Percentiles rank a stretch among this genome's conserved stretches.
Evolutionary conservation across 2,797 vertebrate species (phyloP).

Genomic region (Graptemys geographica): DNA sequence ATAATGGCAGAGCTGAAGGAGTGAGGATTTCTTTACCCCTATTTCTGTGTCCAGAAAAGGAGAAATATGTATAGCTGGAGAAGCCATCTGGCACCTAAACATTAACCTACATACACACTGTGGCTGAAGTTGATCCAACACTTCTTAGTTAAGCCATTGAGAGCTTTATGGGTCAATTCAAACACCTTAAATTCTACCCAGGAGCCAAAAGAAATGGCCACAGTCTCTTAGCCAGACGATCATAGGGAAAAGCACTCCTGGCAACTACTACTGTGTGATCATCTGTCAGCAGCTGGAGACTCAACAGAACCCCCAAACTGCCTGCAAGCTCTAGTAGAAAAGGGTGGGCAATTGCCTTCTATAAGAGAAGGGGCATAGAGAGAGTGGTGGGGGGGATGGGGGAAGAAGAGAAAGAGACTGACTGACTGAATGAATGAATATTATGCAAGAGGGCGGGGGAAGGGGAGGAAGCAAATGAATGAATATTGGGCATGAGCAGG

Average conservation of each 20-base stretch:
- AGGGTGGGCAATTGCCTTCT: not conserved
- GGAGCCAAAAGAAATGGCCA: not conserved
- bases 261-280: not conserved
- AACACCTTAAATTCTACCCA: not conserved
- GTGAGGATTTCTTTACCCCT: not conserved
- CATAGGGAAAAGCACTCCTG: not conserved
- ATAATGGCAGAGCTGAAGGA: not conserved
- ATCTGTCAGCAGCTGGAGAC: fast-evolving
- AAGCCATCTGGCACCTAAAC: not conserved
- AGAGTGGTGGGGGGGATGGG: not conserved
- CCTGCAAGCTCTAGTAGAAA: not conserved
- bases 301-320: not conserved
- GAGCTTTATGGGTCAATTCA: not conserved
- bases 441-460: too few relatives aligned
- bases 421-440: too few relatives aligned
- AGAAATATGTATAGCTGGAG: not conserved
- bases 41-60: not conserved
- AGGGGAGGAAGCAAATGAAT: not conserved
- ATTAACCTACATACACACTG: not conserved
- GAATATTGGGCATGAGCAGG: fast-evolving
- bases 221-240: fast-evolving
- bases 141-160: fast-evolving
- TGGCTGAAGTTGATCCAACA: fast-evolving
- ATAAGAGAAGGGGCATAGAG: too few relatives aligned
- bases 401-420: fast-evolving